Evolutionary conservation across 2,113 vertebrate species (phyloP), one percentile per base, ranked within the genome.

Genomic region (Planiliza haematocheilus): DNA sequence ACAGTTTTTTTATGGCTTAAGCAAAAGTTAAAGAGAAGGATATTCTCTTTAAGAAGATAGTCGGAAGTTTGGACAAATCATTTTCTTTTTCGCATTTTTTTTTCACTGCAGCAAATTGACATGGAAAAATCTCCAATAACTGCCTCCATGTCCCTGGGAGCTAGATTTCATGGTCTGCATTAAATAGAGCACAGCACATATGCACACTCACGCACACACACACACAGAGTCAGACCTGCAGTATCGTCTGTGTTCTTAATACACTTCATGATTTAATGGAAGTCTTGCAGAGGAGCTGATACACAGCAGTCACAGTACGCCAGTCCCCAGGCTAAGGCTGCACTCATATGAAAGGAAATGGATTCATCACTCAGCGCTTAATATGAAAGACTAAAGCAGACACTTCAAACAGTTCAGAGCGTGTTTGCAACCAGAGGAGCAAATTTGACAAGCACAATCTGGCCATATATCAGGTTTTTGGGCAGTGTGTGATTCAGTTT

Each of bases 291-390:
- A 21, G 30, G 39, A 36, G 60, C 62, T 36, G 10, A 53, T 38
- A 3, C 17, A n/a, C 39, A 17, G 50, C 4, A 49, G 37, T 69
- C 24, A 42, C 65, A 30, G 42, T 64, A 60, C 17, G 12, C 18
- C 48, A 42, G 63, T 58, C 77, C 57, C 53, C n/a, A 17, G 67
- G 74, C 52, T 59, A 51, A 49, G 45, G 43, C 70, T 77, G 74
- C 55, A 38, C 48, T 38, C 34, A 50, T 39, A 62, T 48, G 21
- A 70, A 79, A 66, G 60, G 48, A 68, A 82, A 79, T 67, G 24
- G 41, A 59, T 74, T 74, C 68, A 68, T 68, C 43, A 20, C 43
- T 74, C 60, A 48, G 42, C 18, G 43, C 11, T 46, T 57, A 60
- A 66, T 58, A 55, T 57, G n/a, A 78, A 21, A 57, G 30, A 49